Conservation (phyloP, 2,113 vertebrate species). For the Solenodon paradoxus region DNA sequence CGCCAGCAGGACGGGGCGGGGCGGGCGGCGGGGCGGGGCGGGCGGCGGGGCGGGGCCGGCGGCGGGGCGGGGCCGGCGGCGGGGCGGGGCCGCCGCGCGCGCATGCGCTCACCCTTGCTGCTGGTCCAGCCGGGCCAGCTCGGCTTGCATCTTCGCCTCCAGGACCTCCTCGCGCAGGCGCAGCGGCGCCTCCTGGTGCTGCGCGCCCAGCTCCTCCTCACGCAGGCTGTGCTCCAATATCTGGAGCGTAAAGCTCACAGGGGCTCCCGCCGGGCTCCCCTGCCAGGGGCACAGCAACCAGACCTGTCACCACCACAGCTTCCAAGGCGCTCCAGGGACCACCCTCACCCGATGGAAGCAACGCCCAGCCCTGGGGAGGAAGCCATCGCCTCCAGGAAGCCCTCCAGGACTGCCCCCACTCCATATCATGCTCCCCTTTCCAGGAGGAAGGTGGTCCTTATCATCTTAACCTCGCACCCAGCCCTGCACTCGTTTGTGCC, state of each 20-base stretch:
- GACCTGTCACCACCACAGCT: background rate
- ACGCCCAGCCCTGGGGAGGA: background rate
- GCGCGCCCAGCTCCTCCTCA: slow-evolving; percentile 76
- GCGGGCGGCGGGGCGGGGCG: too few species aligned
- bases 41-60: background rate
- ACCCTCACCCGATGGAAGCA: background rate
- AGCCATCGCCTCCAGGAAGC: too few species aligned
- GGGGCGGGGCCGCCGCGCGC: background rate
- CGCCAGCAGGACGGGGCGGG: fast-evolving
- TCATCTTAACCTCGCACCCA: fast-evolving
- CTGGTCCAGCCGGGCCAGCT: slow-evolving; percentile 78
- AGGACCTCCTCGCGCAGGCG: slow-evolving; percentile 75
- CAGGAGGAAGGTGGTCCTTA: too few species aligned
- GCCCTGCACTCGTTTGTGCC: background rate
- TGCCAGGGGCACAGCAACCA: background rate
- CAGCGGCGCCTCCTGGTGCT: slow-evolving; percentile 77
- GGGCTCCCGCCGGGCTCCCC: slow-evolving; percentile 56
- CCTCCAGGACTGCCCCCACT: too few species aligned
- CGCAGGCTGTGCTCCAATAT: slow-evolving; percentile 74
- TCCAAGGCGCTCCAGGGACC: background rate
- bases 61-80: background rate
- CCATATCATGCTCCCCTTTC: too few species aligned
- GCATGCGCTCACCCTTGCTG: slow-evolving; percentile 73
- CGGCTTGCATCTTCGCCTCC: slow-evolving; percentile 60
- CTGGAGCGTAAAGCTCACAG: slow-evolving; percentile 65